Evolutionary conservation across 2,888 invertebrate species (phyloP), one percentile per base, ranked within the genome.

Genomic region (Strigamia crassipes): DNA sequence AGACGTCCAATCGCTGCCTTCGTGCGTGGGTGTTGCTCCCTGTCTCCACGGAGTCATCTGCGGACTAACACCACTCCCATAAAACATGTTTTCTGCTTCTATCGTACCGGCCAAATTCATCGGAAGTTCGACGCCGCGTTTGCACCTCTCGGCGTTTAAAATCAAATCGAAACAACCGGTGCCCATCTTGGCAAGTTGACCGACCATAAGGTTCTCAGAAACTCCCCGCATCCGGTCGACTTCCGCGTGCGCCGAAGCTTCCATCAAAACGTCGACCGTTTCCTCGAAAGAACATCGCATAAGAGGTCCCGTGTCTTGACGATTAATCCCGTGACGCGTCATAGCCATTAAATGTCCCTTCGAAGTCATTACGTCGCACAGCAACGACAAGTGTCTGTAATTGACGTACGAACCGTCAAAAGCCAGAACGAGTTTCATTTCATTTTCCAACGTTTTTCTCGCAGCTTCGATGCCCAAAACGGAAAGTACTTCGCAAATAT

Each of bases 331-430:
- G 91, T 99, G 99, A 91, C 99, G 96, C 56, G 99, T 99, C 88
- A 99, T 99, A 84, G 99, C 99, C 99, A 99, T 99, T 88, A 99
- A 92, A 90, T 99, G 99, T 87, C 99, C 99, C 89, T 99, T 99
- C 23, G 98, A 97, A 2, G 99, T 99, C 99, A 99, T 99, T 4
- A 99, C 97, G 89, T 99, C 99, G 90, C 99, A 99, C 87, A 99
- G 92, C 89, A 99, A 91, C 31, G 99, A 98, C 89, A 99, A 92
- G 89, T 99, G 99, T 61, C 99, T 95, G 88, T 99, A 99, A 91
- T 99, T 99, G 87, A 99, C 99, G 91, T 99, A 99, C 78, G 99
- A 92, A 86, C 99, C 99, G 88, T 99, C 99, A 90, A n/a, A n/a
- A n/a, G n/a, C n/a, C n/a, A n/a, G n/a, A n/a, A n/a, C n/a, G n/a